phyloP scores from a whole-genome alignment of 2,888 invertebrate genomes.

The Caenorhabditis sp. region DNA sequence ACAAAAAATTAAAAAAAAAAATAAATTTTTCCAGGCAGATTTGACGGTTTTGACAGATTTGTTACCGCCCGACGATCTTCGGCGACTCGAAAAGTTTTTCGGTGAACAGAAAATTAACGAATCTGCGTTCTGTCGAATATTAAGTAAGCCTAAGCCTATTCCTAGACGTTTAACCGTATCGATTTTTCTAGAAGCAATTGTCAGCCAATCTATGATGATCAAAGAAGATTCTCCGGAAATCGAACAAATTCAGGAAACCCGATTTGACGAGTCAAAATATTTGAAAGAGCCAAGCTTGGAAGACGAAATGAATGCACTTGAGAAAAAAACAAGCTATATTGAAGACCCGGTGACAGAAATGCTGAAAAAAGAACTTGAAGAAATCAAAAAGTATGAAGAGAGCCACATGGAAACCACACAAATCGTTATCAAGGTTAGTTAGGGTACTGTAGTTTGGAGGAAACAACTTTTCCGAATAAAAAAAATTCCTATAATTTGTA shows the following conservation, averaged over 20 bases:
- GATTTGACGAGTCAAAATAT: slow-evolving; percentile 9
- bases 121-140: slow-evolving; percentile 36
- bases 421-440: slow-evolving; percentile 6
- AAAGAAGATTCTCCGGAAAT: neutral
- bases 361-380: slow-evolving; percentile 32
- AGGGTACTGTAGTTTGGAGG: neutral
- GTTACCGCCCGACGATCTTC: slow-evolving; percentile 27
- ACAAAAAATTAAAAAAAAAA: neutral
- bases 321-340: slow-evolving; percentile 10
- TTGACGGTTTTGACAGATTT: slow-evolving; percentile 16
- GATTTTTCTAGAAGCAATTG: too few relatives aligned
- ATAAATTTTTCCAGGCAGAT: slow-evolving; percentile 20
- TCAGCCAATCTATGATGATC: slow-evolving; percentile 21
- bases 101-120: slow-evolving; percentile 33
- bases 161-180: too few relatives aligned
- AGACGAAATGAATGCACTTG: slow-evolving; percentile 28
- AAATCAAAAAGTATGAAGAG: slow-evolving; percentile 24
- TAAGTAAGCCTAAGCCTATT: too few relatives aligned
- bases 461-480: too few relatives aligned
- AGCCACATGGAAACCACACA: neutral
- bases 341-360: slow-evolving; percentile 38
- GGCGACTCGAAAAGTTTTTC: slow-evolving; percentile 17
- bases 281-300: slow-evolving; percentile 17
- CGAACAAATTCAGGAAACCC: neutral
- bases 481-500: too few relatives aligned